A percentile compares a stretch with the other conserved stretches of the same genome.
Conservation (phyloP, 2,113 vertebrate species). For the Ptyas mucosa region DNA sequence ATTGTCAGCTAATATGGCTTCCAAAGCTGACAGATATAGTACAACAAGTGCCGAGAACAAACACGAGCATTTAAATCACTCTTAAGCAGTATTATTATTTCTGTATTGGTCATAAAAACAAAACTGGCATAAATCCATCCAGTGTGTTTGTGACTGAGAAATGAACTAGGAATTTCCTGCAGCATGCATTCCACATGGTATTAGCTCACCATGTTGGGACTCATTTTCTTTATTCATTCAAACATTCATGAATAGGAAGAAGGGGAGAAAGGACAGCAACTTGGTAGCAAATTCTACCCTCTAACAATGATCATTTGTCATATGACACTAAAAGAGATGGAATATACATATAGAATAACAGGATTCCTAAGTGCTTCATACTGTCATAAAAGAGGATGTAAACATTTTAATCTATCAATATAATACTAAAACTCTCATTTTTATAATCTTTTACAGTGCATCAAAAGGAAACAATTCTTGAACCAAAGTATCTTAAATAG, state of each 20-base stretch:
- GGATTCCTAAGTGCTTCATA: not conserved
- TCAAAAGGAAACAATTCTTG: no score
- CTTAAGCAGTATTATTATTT: not conserved
- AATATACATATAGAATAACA: not conserved
- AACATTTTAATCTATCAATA: not conserved
- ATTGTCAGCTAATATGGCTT: no score
- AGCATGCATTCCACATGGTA: not conserved
- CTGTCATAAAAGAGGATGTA: not conserved
- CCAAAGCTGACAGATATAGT: no score
- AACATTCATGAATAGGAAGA: not conserved
- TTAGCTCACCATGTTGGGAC: not conserved
- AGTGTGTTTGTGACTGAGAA: not conserved
- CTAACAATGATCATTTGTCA: not conserved
- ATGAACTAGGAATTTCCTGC: not conserved
- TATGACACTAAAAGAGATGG: not conserved
- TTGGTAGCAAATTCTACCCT: not conserved
- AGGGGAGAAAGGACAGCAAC: not conserved
- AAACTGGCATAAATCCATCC: not conserved
- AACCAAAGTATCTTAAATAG: no score
- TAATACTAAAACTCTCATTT: no score
- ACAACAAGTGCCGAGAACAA: not conserved
- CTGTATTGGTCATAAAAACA: not conserved
- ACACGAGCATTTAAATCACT: not conserved
- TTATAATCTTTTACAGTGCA: no score
- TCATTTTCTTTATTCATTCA: not conserved